phyloP scores from a whole-genome alignment of 2,113 vertebrate species.

The Sceloporus tristichus region DNA sequence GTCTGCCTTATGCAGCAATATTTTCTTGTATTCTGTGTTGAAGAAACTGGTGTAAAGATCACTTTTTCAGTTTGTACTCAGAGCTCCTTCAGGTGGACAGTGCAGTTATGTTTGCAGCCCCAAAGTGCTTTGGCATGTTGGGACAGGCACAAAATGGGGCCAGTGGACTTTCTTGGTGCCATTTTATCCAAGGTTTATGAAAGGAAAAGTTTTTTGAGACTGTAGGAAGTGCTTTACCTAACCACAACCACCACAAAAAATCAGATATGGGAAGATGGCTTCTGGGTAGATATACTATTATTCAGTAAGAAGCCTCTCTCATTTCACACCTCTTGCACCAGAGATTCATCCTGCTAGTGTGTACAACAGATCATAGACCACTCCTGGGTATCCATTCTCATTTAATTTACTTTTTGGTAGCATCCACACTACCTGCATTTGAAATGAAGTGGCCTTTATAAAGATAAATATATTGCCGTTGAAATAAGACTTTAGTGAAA shows the following conservation, averaged over 20 bases:
- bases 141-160: not conserved
- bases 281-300: not conserved
- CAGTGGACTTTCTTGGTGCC: not conserved
- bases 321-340: not conserved
- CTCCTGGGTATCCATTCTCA: not conserved
- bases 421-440: not conserved
- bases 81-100: not conserved
- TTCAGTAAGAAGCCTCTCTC: not conserved
- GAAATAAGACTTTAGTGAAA: not conserved
- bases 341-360: not conserved
- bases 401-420: not conserved
- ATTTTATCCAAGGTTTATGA: not conserved
- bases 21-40: not conserved
- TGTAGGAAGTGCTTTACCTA: not conserved
- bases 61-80: not conserved
- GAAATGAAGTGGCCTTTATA: not conserved
- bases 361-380: not conserved
- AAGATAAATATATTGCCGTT: not conserved
- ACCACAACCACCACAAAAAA: not conserved
- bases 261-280: not conserved
- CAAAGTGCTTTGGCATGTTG: not conserved
- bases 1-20: not conserved
- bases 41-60: not conserved
- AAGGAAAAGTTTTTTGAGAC: not conserved
- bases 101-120: not conserved